Evolutionary conservation across 1,140 invertebrate species (phyloP).

Genomic region (Odontomachus brunneus): DNA sequence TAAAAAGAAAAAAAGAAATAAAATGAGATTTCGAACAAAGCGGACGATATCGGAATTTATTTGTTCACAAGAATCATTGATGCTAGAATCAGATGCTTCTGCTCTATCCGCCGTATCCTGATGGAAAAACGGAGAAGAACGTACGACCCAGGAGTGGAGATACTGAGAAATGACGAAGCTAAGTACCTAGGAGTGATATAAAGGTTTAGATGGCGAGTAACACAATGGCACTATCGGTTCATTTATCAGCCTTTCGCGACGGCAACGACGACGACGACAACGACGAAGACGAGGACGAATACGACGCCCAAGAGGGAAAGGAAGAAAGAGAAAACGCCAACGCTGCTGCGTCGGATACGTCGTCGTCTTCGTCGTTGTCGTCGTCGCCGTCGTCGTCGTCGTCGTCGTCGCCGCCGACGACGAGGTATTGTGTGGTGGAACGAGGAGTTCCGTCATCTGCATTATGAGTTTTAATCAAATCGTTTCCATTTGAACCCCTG

Average conservation of each 20-base stretch:
- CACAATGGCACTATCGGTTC: conserved; percentile 84
- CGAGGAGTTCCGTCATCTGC: conserved; percentile 78
- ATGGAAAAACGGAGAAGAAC: conserved; percentile 20
- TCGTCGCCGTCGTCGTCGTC: conserved; percentile 70
- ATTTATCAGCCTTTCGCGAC: conserved; percentile 83
- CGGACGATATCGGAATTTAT: background rate
- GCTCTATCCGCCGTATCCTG: conserved; percentile 29
- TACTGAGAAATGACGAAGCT: conserved; percentile 64
- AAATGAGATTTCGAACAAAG: too few species aligned
- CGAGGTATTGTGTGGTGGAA: conserved; percentile 74
- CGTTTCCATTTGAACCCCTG: conserved; percentile 76
- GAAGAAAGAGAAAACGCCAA: conserved; percentile 54
- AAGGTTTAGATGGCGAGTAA: conserved; percentile 79
- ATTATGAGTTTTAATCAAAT: conserved; percentile 84
- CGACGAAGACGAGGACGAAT: conserved; percentile 48
- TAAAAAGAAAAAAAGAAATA: conserved; percentile 5
- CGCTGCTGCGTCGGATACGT: conserved; percentile 66
- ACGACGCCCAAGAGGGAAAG: conserved; percentile 33
- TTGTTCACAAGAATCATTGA: conserved; percentile 3
- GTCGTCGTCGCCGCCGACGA: conserved; percentile 72
- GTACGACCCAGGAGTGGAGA: conserved; percentile 41
- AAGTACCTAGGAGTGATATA: conserved; percentile 71
- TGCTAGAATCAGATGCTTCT: conserved; percentile 54
- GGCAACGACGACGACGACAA: conserved; percentile 61
- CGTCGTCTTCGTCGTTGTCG: conserved; percentile 70